phyloP scores from a whole-genome alignment of 2,888 invertebrate species.

The Tridacna crocea region DNA sequence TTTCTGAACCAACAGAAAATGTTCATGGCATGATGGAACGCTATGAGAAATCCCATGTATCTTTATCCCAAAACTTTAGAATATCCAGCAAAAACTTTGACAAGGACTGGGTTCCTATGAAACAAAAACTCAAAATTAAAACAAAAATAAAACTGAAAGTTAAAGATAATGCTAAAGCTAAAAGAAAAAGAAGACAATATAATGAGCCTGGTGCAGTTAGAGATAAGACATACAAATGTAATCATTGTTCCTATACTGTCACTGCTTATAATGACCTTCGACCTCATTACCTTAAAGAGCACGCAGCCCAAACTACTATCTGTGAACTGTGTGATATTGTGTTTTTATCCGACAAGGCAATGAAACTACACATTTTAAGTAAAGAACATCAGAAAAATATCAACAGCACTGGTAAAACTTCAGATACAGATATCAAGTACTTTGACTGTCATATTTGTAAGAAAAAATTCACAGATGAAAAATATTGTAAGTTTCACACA shows the following conservation, averaged over 20 bases:
- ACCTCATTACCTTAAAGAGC: constrained; percentile 76
- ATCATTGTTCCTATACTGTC: constrained; percentile 76
- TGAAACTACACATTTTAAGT: constrained; percentile 74
- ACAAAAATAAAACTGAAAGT: neutral
- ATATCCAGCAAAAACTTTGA: neutral
- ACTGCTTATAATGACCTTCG: constrained; percentile 72
- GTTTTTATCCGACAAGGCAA: constrained; percentile 74
- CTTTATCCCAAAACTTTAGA: neutral
- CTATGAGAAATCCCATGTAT: neutral
- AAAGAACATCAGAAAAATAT: constrained; percentile 75
- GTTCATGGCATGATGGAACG: neutral
- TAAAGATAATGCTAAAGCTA: neutral
- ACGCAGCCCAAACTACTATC: constrained; percentile 70
- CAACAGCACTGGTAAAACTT: constrained; percentile 49
- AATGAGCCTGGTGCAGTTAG: neutral
- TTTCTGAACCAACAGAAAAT: neutral
- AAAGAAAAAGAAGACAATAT: constrained; percentile 17
- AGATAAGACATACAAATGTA: constrained; percentile 72
- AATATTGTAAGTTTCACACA: constrained; percentile 76
- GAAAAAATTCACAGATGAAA: constrained; percentile 76
- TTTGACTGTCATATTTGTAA: constrained; percentile 76
- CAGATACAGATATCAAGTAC: constrained; percentile 38
- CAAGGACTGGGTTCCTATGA: neutral
- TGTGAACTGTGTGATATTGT: constrained; percentile 78
- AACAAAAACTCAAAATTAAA: neutral